Base-by-base conservation (phyloP, 1,140 invertebrate genomes). In the Eciton burchellii region DNA sequence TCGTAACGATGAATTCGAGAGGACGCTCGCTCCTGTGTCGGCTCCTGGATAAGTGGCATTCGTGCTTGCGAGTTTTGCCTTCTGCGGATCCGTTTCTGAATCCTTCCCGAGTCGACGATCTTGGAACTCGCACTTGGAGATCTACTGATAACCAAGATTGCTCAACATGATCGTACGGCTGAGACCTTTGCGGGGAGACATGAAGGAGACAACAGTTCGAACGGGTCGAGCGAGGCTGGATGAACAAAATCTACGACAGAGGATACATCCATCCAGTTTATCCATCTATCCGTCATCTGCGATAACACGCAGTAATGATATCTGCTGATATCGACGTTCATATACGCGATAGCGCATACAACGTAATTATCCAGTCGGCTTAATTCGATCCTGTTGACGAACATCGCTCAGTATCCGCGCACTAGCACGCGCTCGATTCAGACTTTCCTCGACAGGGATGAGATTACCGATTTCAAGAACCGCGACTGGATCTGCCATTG, bases 381-480 rank as follows among this genome's bases (percentile, higher is more conserved):
- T 54, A 54, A 54, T 77, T 47, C 21, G 21, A 77, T 77, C 5
- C 24, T 19, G n/a, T 16, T 35, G n/a, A 74, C 49, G 35, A 35
- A 35, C 45, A 41, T 9, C 26, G 24, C 45, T 41, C 11, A 21
- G 52, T 19, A 41, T 19, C 29, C 41, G 35, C n/a, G n/a, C n/a
- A n/a, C n/a, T n/a, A n/a, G n/a, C 3, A 0, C 26, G 59, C 29
- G 21, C n/a, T 21, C 24, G 16, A 14, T 66, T 66, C 54, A 56
- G 21, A 66, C 2, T 2, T 35, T 43, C 14, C n/a, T n/a, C 35
- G 35, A 26, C 12, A 41, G 16, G 4, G 21, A 68, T 77, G 29
- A 29, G 49, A 52, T 68, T 49, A 68, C 45, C 12, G 29, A 60
- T 74, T 74, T 49, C 12, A 26, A 68, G 49, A 56, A 62, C 16